Evolutionary conservation across 2,888 invertebrate species (phyloP).

Genomic region (Brenthis ino): DNA sequence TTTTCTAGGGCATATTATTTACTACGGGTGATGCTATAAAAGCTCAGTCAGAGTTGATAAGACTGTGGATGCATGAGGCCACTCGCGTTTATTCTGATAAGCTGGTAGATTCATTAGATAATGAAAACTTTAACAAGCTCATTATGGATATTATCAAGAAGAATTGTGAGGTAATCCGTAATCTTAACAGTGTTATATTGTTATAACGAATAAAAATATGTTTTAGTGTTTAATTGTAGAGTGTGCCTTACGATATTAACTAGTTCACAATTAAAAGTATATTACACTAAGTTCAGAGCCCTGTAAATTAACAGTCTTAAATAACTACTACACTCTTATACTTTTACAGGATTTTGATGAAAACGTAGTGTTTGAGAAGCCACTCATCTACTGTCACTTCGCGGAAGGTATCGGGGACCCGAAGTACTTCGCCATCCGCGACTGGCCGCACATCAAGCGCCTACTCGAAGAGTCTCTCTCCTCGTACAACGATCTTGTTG

Average conservation of each 20-base stretch:
- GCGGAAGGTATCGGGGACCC: conserved; percentile 95
- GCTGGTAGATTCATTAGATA: conserved; percentile 90
- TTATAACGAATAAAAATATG: not conserved
- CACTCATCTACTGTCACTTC: conserved; percentile 95
- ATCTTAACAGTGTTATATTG: not conserved
- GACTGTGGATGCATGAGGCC: conserved; percentile 95
- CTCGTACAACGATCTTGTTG: conserved; percentile 93
- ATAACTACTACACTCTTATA: too few relatives aligned
- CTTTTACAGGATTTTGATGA: conserved; percentile 86
- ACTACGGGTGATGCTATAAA: conserved; percentile 89
- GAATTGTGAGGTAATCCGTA: conserved; percentile 82
- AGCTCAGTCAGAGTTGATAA: conserved; percentile 86
- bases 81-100: conserved; percentile 96
- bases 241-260: too few relatives aligned
- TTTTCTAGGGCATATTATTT: conserved; percentile 90
- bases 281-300: too few relatives aligned
- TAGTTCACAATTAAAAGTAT: too few relatives aligned
- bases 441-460: conserved; percentile 87
- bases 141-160: conserved; percentile 90
- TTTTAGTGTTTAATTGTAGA: too few relatives aligned
- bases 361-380: conserved; percentile 85
- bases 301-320: too few relatives aligned
- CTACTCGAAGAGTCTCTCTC: conserved; percentile 90
- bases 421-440: conserved; percentile 91
- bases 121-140: conserved; percentile 87